Evolutionary conservation across 2,888 invertebrate species (phyloP), one percentile per base, ranked within the genome.

Genomic region (Acrocyrtus sp.): DNA sequence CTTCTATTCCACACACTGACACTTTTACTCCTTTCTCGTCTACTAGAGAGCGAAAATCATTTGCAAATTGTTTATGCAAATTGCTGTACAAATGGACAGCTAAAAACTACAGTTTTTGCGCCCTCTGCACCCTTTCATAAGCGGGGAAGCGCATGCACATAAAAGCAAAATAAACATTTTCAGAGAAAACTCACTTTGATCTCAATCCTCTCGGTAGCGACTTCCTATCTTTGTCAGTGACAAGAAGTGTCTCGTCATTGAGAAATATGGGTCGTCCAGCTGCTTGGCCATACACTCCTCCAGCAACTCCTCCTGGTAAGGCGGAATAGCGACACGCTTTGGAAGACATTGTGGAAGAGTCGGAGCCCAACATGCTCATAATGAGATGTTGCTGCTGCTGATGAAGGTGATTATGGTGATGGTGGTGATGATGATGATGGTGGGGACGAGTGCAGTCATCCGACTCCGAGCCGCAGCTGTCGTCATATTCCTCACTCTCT

Each of bases 401-500:
- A 26, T 67, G 68, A 2, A 47, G 53, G 39, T 57, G 19, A 54
- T 53, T n/a, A 17, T 39, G 34, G 29, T 43, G 51, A 34, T 47
- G 47, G 57, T 66, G 58, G 22, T 21, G 53, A 41, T 45, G 60
- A 39, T 74, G 63, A n/a, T 67, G 63, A 21, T 61, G 68, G 17
- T 72, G 62, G 2, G 65, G 66, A 41, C 48, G 61, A 43, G 45
- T 61, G 43, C 67, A 68, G 19, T 72, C 76, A 26, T 81, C 81
- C 8, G 80, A 78, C 24, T 80, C 81, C 12, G 81, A 81, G 12
- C 76, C 78, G 43, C 78, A 76, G 61, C 80, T 80, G 74, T 81
- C 83, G 74, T 83, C 83, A 73, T 83, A 83, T 21, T 82, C 82
- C 39, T 79, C 78, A 58, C 78, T 78, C 79, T 82, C 77, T 77